phyloP scores from a whole-genome alignment of 1,140 invertebrate genomes.

The Harlomillsia oculata region DNA sequence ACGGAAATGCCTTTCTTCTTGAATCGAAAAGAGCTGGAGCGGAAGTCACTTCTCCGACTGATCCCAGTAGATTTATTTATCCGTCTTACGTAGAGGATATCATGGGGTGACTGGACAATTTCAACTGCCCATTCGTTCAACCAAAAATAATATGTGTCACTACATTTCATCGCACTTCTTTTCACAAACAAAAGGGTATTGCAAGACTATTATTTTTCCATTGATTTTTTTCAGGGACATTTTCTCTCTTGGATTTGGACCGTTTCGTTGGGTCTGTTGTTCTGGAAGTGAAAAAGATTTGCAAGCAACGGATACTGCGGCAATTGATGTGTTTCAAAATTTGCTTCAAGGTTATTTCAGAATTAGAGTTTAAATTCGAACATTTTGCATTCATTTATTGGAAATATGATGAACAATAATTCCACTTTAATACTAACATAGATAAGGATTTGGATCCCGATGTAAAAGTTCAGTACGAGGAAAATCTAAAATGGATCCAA shows the following conservation, averaged over 20 bases:
- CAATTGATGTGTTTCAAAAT: conserved; percentile 45
- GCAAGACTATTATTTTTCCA: background rate
- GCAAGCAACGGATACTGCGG: conserved; percentile 51
- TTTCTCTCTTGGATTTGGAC: conserved; percentile 62
- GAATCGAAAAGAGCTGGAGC: conserved; percentile 55
- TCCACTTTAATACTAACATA: background rate
- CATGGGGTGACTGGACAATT: conserved; percentile 47
- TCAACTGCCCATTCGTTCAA: background rate
- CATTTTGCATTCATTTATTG: background rate
- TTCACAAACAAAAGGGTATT: background rate
- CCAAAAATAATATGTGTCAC: background rate
- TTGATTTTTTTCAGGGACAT: conserved; percentile 46
- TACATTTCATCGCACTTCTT: too few species aligned
- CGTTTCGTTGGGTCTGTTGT: conserved; percentile 61
- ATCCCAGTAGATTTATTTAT: conserved; percentile 48
- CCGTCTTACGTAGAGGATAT: conserved; percentile 63
- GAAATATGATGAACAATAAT: conserved; percentile 39
- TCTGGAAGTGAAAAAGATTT: conserved; percentile 50
- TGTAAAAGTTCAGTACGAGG: conserved; percentile 49
- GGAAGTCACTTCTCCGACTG: conserved; percentile 40
- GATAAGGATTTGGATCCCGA: conserved; percentile 17
- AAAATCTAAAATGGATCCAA: conserved; percentile 56
- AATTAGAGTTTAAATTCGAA: background rate
- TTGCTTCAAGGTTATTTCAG: conserved; percentile 38
- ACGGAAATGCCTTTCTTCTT: conserved; percentile 60